phyloP scores from a whole-genome alignment of 2,888 invertebrate species.

The Amphiduros pacificus region DNA sequence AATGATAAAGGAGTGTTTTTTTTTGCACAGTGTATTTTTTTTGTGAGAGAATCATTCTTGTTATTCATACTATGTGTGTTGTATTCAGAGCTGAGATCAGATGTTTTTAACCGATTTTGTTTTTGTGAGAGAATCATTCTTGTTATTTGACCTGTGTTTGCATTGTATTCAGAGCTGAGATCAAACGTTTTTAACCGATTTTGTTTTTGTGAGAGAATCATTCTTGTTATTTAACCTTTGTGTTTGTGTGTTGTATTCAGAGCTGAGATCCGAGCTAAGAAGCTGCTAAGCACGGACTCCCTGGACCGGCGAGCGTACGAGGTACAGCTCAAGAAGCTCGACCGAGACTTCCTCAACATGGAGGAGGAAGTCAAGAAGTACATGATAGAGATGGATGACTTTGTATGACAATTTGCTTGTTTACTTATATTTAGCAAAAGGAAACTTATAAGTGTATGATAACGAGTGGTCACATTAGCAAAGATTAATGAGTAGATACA shows the following conservation, averaged over 20 bases:
- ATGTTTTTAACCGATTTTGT: too few species aligned
- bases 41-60: too few species aligned
- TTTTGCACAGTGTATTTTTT: too few species aligned
- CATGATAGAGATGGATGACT: constrained; percentile 1
- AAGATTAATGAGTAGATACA: too few species aligned
- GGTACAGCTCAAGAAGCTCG: constrained; percentile 1
- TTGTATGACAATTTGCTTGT: background rate
- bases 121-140: too few species aligned
- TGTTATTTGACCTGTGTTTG: too few species aligned
- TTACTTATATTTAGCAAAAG: background rate
- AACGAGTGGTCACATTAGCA: background rate
- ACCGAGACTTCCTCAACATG: background rate
- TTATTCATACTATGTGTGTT: too few species aligned
- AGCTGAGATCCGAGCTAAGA: constrained; percentile 14
- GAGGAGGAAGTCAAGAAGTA: constrained; percentile 9
- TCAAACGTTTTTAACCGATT: too few species aligned
- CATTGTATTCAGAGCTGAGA: too few species aligned
- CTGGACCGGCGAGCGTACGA: background rate
- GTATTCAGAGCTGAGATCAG: too few species aligned
- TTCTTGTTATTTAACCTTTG: background rate
- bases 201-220: too few species aligned
- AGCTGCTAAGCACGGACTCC: background rate
- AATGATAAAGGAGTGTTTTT: too few species aligned
- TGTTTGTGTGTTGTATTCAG: background rate
- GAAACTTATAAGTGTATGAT: background rate